Base-by-base conservation (phyloP, 23 tunicate species). In the Aplidium turbinatum region DNA sequence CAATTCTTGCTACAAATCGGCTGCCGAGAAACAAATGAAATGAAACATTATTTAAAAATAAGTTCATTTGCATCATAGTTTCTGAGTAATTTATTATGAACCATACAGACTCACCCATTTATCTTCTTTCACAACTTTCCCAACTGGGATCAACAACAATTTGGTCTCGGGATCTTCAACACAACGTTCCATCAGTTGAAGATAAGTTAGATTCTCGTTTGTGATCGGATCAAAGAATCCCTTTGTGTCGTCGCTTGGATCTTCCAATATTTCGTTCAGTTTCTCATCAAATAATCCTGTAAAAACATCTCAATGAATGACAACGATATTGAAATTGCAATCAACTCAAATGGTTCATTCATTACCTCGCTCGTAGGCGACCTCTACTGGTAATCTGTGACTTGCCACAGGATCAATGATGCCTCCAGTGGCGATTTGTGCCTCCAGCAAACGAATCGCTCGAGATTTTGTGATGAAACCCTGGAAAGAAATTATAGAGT, bases 371-470 rank as follows among this genome's bases (percentile, higher is more conserved):
- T 93, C 92, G 63, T 81, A 88, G 0, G 98, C 98, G 2, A 60
- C 76, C 60, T 93, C 94, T 1, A 93, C 88, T 30, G 98, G 98
- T 35, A 93, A 31, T 48, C 98, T 63, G 69, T 75, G 82, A 46
- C 86, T 86, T 19, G 92, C 92, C 13, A 82, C 80, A 0, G 92
- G 94, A 70, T 93, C 98, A 42, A 93, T 93, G 65, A 93, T 73
- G 62, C 98, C 98, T 55, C 98, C 98, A 52, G 98, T 93, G 65
- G 98, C 98, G 61, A 93, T 86, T 55, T 93, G 98, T 13, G 98
- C 89, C 82, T 93, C 98, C 3, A 93, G 77, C 34, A 93, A 73
- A 47, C 98, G 76, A 47, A 86, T 86, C 11, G 89, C 98, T 74
- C 86, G 98, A 23, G 85, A 77, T 70, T 93, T 89, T 0, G 86